Evolutionary conservation across 1,140 invertebrate species (phyloP), one percentile per base, ranked within the genome.

Genomic region (Pachyrhynchus sulphureomaculatus): DNA sequence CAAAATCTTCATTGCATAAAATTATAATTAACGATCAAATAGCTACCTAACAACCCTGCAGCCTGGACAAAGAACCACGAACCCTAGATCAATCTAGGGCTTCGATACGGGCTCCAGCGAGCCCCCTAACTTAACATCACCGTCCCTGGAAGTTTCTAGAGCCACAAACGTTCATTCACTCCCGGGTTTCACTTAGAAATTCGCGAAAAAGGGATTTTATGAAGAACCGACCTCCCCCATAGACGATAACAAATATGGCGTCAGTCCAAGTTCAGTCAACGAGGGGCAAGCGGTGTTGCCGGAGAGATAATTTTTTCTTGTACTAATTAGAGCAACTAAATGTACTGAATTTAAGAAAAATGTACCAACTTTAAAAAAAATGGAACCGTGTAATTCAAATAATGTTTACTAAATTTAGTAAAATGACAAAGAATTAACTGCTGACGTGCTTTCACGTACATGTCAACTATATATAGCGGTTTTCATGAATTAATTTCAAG

Each of bases 231-330:
- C 75, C 79, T 80, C 77, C 79, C 77, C 78, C 77, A 80, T 80
- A 76, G 78, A 82, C 77, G 81, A 81, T 76, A 82, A 83, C 80
- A 83, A 82, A 82, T 81, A 83, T 83, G 81, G 81, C 81, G 78
- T 78, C 49, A 51, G 45, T 29, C 53, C 34, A 26, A 32, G 24
- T 49, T 21, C 48, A 21, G 24, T 26, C n/a, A 13, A 4, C 6
- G 47, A 10, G 8, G 9, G 6, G n/a, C 20, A 17, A n/a, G n/a
- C n/a, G n/a, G n/a, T n/a, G n/a, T n/a, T n/a, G n/a, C n/a, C n/a
- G n/a, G n/a, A n/a, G n/a, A n/a, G n/a, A n/a, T n/a, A n/a, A n/a
- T n/a, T n/a, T n/a, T n/a, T n/a, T n/a, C n/a, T n/a, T n/a, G n/a
- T n/a, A n/a, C n/a, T n/a, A n/a, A n/a, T n/a, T n/a, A n/a, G n/a